A percentile compares a stretch with the other conserved stretches of the same genome.
These are phyloP conservation scores for Drosophila nasuta DNA, from an alignment of 1,140 invertebrate genomes.

Conservation along the genomic window DNA sequence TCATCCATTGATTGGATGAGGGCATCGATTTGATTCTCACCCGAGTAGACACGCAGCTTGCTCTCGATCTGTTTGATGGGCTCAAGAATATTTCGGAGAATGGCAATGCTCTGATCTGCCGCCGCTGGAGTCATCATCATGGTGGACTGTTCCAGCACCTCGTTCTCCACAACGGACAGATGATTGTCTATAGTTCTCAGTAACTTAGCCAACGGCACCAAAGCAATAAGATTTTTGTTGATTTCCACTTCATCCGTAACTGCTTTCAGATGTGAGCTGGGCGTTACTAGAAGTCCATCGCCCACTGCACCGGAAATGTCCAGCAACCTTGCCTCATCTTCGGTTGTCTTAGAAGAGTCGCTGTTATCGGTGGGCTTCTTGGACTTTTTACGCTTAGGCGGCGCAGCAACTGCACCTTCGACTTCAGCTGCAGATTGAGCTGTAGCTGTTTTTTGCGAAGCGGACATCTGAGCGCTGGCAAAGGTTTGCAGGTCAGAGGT, in stretches of 20 bases:
- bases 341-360: conserved; percentile 83
- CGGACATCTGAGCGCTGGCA: conserved; percentile 87
- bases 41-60: conserved; percentile 85
- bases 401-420: conserved; percentile 63
- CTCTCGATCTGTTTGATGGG: conserved; percentile 88
- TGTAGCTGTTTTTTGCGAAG: conserved; percentile 63
- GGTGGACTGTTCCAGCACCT: conserved; percentile 87
- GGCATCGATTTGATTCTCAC: conserved; percentile 85
- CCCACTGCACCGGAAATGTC: conserved; percentile 86
- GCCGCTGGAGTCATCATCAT: conserved; percentile 88
- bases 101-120: conserved; percentile 88
- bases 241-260: conserved; percentile 71
- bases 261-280: conserved; percentile 53
- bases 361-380: conserved; percentile 78
- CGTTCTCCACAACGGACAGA: conserved; percentile 87
- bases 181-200: conserved; percentile 80
- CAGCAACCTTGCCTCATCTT: conserved; percentile 77
- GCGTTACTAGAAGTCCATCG: conserved; percentile 84
- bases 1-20: conserved; percentile 87
- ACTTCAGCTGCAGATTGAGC: conserved; percentile 48
- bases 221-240: conserved; percentile 65
- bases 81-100: conserved; percentile 87
- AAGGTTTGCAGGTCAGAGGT: conserved; percentile 87
- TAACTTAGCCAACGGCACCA: conserved; percentile 75
- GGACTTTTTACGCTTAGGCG: conserved; percentile 80